These are phyloP conservation scores for Enteromius unitaeniatus DNA, from an alignment of 2,797 vertebrate species.

Conservation along the genomic window DNA sequence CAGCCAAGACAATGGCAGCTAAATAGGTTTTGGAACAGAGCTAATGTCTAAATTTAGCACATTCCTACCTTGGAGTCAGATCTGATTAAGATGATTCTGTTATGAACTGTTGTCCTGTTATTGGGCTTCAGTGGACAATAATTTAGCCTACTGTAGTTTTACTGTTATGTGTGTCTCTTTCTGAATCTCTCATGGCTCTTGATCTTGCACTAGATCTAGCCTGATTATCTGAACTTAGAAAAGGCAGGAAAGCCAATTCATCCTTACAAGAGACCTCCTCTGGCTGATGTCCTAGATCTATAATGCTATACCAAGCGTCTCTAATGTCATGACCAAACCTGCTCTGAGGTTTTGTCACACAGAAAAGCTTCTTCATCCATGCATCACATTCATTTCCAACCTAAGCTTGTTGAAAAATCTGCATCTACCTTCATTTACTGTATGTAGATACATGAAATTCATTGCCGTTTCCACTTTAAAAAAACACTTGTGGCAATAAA, in stretches of 20 bases:
- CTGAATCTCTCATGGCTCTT: constrained; percentile 16
- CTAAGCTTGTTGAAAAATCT: not conserved
- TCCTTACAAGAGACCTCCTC: constrained; percentile 59
- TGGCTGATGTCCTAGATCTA: constrained; percentile 71
- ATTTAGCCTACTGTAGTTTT: constrained; percentile 71
- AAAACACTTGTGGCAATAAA: not conserved
- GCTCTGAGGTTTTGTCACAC: not conserved
- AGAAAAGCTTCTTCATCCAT: not conserved
- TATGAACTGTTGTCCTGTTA: constrained; percentile 54
- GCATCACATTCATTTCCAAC: not conserved
- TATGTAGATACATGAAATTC: not conserved
- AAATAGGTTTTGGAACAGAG: constrained; percentile 8
- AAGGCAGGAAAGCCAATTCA: constrained; percentile 54
- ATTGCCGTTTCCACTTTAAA: not conserved
- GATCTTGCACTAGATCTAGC: constrained; percentile 36
- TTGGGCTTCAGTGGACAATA: constrained; percentile 61
- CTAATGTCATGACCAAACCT: constrained; percentile 29
- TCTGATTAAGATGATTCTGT: constrained; percentile 42
- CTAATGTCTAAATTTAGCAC: constrained; percentile 34
- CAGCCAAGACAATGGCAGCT: not conserved
- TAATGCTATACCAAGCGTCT: constrained; percentile 27
- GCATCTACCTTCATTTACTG: not conserved
- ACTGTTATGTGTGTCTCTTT: constrained; percentile 64
- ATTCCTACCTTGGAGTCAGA: constrained; percentile 12
- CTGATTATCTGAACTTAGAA: constrained; percentile 60